Conservation (phyloP, 2,888 invertebrate genomes). For the Erebia palarica region DNA sequence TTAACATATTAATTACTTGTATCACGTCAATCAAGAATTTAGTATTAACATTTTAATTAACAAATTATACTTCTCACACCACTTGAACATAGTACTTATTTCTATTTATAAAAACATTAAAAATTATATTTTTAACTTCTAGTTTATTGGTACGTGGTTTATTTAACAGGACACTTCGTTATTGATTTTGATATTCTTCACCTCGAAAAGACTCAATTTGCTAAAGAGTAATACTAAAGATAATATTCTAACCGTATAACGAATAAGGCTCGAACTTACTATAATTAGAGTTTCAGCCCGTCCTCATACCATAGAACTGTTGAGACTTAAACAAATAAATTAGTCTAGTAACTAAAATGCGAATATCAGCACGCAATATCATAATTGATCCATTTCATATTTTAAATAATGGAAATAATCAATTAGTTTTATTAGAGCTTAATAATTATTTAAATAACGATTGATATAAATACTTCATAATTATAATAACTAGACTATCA, state of each 20-base stretch:
- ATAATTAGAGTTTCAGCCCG: neutral
- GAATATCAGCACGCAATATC: neutral
- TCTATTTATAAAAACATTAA: neutral
- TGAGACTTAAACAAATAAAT: too few species aligned
- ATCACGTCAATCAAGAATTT: neutral
- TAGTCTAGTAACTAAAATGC: too few species aligned
- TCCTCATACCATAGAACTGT: neutral
- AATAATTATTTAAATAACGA: neutral
- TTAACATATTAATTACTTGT: conserved; percentile 8
- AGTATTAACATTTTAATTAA: neutral
- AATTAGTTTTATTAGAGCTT: neutral
- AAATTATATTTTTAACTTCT: too few species aligned
- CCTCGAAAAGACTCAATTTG: too few species aligned
- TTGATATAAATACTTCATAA: neutral
- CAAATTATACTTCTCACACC: neutral
- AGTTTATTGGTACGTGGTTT: too few species aligned
- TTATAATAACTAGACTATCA: neutral
- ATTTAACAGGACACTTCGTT: too few species aligned
- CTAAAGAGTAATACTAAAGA: too few species aligned
- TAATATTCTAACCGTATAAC: neutral
- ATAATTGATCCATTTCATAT: neutral
- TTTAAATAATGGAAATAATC: neutral
- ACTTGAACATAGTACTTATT: neutral
- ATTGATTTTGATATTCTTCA: too few species aligned
- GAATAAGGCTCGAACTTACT: neutral